A percentile compares a stretch with the other conserved stretches of the same genome.
Evolutionary conservation across 2,888 invertebrate species (phyloP).

Genomic region (Calliphora vomitoria): DNA sequence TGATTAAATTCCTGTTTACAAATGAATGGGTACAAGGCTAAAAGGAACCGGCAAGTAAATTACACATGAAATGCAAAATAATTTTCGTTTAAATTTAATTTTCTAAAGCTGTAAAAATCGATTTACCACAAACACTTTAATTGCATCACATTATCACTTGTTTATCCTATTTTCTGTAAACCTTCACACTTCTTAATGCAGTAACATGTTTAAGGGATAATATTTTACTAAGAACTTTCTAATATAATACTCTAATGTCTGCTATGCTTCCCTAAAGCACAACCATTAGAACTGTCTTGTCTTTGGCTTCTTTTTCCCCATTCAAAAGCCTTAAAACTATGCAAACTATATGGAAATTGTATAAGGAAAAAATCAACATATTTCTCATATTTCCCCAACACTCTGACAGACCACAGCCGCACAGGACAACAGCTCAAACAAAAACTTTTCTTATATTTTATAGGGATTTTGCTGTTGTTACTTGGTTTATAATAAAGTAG

Average conservation of each 20-base stretch:
- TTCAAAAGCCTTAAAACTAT: constrained; percentile 59
- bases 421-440: background rate
- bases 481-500: background rate
- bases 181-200: background rate
- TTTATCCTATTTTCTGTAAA: background rate
- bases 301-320: background rate
- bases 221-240: constrained; percentile 42
- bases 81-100: background rate
- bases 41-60: background rate
- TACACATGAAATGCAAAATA: too few relatives aligned
- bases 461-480: too few relatives aligned
- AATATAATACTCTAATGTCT: background rate
- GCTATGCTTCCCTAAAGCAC: too few relatives aligned
- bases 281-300: too few relatives aligned
- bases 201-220: constrained; percentile 29
- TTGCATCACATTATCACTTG: constrained; percentile 40
- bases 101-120: background rate
- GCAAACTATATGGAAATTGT: constrained; percentile 66
- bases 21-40: background rate
- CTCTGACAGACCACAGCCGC: background rate
- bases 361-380: constrained; percentile 57
- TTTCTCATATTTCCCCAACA: constrained; percentile 41
- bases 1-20: constrained; percentile 34
- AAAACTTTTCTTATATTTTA: too few relatives aligned
- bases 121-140: constrained; percentile 19